A percentile compares a stretch with the other conserved stretches of the same genome.
These are phyloP conservation scores for Trogon surrucura DNA, from an alignment of 2,113 vertebrate species.

Conservation along the genomic window DNA sequence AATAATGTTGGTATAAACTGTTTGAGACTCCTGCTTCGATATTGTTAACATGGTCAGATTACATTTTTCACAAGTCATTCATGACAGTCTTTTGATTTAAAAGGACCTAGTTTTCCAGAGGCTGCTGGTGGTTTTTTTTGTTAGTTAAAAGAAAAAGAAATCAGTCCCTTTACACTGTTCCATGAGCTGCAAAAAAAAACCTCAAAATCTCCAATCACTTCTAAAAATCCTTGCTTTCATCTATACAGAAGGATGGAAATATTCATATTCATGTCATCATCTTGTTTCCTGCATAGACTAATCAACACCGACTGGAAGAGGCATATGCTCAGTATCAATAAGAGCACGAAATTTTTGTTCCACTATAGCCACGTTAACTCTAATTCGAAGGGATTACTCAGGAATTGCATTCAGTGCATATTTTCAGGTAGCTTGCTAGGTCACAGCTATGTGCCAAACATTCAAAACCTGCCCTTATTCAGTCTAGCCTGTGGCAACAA, in stretches of 20 bases:
- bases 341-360: not conserved
- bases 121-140: not conserved
- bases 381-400: not conserved
- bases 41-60: not conserved
- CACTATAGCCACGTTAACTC: not conserved
- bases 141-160: not conserved
- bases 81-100: not conserved
- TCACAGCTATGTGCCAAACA: not conserved
- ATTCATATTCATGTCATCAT: not conserved
- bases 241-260: not conserved
- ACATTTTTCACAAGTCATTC: not conserved
- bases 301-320: not conserved
- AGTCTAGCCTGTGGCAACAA: not conserved
- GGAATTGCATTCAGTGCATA: not conserved
- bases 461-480: not conserved
- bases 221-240: not conserved
- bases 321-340: not conserved
- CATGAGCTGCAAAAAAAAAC: not conserved
- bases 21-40: not conserved
- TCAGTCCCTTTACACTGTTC: not conserved
- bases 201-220: not conserved
- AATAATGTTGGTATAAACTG: not conserved
- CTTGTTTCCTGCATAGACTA: not conserved
- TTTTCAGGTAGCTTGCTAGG: not conserved
- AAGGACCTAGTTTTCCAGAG: not conserved